phyloP scores from a whole-genome alignment of 2,797 vertebrate genomes.

The Fratercula arctica region DNA sequence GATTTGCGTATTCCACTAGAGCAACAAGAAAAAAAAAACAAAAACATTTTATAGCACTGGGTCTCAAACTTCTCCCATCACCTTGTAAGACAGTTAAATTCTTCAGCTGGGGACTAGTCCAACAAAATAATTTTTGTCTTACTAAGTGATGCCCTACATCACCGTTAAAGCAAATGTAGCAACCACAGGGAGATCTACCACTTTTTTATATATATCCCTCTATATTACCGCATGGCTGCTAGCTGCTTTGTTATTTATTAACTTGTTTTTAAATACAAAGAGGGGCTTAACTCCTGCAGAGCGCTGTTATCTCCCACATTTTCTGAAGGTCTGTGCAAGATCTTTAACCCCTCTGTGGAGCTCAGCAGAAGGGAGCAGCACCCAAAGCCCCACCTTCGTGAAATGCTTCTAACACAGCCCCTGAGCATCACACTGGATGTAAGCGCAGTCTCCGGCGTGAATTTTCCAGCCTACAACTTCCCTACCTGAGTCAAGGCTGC shows the following conservation, averaged over 20 bases:
- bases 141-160: not conserved
- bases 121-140: not conserved
- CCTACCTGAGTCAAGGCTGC: not conserved
- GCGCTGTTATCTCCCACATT: not conserved
- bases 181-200: not conserved
- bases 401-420: not conserved
- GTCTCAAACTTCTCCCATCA: not conserved
- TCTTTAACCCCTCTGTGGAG: not conserved
- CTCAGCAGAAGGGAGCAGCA: not conserved
- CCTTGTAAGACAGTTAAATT: not conserved
- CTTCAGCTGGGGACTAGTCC: not conserved
- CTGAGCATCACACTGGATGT: not conserved
- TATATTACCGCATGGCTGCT: not conserved
- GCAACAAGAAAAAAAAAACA: not conserved
- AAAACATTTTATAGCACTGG: not conserved
- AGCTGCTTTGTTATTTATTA: not conserved
- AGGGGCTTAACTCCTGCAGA: not conserved
- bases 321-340: not conserved
- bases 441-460: not conserved
- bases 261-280: not conserved
- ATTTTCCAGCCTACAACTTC: not conserved
- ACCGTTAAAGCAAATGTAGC: not conserved
- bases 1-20: slow-evolving; percentile 19
- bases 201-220: not conserved
- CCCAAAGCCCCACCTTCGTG: not conserved